phyloP scores from a whole-genome alignment of 1,140 invertebrate species.

The Dolichoris vasculosae region DNA sequence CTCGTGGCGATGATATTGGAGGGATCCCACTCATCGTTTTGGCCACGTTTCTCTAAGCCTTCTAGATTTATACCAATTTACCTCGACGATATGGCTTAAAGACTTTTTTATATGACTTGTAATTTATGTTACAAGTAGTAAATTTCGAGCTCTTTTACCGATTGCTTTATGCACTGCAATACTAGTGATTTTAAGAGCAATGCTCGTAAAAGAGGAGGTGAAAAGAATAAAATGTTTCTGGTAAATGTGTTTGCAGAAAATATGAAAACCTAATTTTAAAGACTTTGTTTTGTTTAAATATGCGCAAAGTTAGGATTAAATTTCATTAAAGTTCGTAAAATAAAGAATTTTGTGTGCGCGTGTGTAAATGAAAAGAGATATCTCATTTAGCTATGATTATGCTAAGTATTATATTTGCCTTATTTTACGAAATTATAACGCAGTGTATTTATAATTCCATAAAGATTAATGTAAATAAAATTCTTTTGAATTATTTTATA shows the following conservation, averaged over 20 bases:
- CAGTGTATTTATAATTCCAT: too few relatives aligned
- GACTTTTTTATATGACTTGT: background rate
- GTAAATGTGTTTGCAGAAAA: background rate
- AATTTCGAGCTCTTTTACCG: background rate
- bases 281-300: background rate
- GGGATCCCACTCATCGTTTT: background rate
- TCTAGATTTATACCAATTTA: background rate
- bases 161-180: background rate
- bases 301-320: background rate
- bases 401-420: too few relatives aligned
- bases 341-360: too few relatives aligned
- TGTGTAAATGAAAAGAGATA: too few relatives aligned
- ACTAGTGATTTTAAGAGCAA: background rate
- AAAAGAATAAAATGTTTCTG: background rate
- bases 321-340: background rate
- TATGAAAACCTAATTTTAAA: background rate
- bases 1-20: background rate
- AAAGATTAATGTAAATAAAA: too few relatives aligned
- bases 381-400: too few relatives aligned
- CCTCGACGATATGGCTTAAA: background rate
- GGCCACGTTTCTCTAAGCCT: background rate
- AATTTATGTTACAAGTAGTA: background rate
- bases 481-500: too few relatives aligned
- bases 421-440: too few relatives aligned
- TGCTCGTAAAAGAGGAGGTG: background rate